Percentiles rank a stretch among this genome's conserved stretches.
phyloP scores from a whole-genome alignment of 1,140 invertebrate species.

The Polypedilum vanderplanki region DNA sequence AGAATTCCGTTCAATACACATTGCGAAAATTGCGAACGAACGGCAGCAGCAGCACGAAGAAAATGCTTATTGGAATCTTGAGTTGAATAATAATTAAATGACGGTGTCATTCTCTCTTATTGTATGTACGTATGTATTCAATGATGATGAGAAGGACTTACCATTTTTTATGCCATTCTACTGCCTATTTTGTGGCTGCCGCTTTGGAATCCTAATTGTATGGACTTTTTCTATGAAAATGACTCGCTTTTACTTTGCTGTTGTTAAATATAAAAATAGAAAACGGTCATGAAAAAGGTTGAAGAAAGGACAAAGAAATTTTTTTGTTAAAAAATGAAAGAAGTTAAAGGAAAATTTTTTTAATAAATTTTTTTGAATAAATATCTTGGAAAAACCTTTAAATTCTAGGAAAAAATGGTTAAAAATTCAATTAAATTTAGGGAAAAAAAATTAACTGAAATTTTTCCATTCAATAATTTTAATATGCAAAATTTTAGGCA shows the following conservation, averaged over 20 bases:
- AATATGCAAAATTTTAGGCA: too few species aligned
- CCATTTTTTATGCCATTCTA: background rate
- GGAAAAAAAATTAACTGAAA: too few species aligned
- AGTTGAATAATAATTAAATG: constrained; percentile 29
- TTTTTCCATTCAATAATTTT: too few species aligned
- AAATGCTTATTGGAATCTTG: constrained; percentile 25
- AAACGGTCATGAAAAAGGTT: too few species aligned
- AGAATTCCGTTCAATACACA: background rate
- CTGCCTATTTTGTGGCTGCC: background rate
- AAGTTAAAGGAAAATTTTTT: too few species aligned
- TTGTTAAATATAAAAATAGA: too few species aligned
- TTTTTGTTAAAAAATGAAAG: too few species aligned
- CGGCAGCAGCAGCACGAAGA: background rate
- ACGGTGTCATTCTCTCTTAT: background rate
- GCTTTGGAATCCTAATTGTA: background rate
- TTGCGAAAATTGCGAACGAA: background rate
- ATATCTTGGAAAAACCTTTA: too few species aligned
- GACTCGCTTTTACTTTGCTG: background rate
- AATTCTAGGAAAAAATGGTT: too few species aligned
- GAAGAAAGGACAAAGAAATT: too few species aligned
- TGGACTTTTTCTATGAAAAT: background rate
- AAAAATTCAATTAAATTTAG: too few species aligned
- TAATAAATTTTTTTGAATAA: too few species aligned
- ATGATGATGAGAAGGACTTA: constrained; percentile 5
- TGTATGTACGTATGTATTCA: background rate